phyloP scores from a whole-genome alignment of 1,140 invertebrate species.

The Melanaphis sacchari region DNA sequence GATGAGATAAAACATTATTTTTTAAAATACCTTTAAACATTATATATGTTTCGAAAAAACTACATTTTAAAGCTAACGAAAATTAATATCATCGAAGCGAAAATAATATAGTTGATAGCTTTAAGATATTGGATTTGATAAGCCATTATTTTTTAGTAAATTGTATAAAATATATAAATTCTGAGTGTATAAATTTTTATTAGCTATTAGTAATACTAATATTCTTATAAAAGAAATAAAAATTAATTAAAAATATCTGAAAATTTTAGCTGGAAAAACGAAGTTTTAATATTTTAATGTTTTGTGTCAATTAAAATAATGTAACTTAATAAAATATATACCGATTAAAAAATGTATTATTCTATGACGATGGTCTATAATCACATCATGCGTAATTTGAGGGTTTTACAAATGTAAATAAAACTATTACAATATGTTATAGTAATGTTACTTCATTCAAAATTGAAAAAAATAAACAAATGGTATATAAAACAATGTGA shows the following conservation, averaged over 20 bases:
- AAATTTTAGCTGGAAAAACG: neutral
- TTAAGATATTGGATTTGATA: neutral
- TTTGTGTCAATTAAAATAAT: neutral
- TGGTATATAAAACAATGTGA: neutral
- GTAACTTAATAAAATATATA: neutral
- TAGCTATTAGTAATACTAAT: too few relatives aligned
- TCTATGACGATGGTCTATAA: neutral
- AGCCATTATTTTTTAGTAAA: neutral
- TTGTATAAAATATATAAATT: neutral
- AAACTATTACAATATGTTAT: neutral
- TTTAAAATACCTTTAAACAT: constrained; percentile 16
- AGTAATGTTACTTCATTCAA: neutral
- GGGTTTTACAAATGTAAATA: neutral
- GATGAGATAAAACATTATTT: constrained; percentile 1
- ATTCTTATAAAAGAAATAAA: neutral
- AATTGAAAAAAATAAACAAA: neutral
- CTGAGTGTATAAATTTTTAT: neutral
- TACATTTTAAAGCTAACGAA: neutral
- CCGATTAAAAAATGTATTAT: neutral
- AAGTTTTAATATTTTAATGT: neutral
- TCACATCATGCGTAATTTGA: neutral
- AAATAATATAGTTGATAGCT: neutral
- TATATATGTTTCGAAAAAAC: neutral
- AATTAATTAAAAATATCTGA: neutral
- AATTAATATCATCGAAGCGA: neutral